phyloP scores from a whole-genome alignment of 2,113 vertebrate genomes.

The Hyaena hyaena region DNA sequence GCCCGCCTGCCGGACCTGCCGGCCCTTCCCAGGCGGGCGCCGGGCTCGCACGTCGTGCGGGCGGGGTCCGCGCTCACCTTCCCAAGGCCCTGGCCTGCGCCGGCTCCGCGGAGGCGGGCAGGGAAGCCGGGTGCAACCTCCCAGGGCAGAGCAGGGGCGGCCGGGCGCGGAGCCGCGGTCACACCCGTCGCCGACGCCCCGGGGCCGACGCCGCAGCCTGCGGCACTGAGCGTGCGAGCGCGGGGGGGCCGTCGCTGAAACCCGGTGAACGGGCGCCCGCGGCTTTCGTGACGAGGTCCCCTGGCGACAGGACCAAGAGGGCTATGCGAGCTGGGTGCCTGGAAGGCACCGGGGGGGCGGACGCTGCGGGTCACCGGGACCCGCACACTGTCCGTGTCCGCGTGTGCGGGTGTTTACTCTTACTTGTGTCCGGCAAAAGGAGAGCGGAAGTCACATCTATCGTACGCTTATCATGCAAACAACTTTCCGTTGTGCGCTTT shows the following conservation, averaged over 20 bases:
- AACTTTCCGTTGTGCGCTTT: background rate
- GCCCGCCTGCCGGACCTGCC: too few species aligned
- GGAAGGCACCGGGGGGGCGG: too few species aligned
- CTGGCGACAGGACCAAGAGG: background rate
- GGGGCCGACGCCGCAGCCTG: background rate
- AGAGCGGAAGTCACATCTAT: background rate
- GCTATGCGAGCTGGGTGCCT: background rate
- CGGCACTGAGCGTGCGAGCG: background rate
- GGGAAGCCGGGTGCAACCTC: background rate
- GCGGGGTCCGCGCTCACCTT: background rate
- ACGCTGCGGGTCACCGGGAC: too few species aligned
- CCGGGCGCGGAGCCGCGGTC: background rate
- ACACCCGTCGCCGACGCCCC: accelerated
- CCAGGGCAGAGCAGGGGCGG: background rate
- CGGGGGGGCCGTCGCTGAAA: background rate
- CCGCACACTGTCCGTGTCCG: too few species aligned
- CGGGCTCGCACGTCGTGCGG: accelerated
- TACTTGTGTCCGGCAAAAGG: background rate
- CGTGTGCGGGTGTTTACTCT: background rate
- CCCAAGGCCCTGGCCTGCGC: background rate
- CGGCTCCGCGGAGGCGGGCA: background rate
- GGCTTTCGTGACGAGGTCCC: background rate
- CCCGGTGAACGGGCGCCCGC: background rate
- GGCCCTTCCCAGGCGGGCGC: too few species aligned
- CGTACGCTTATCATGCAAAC: background rate